A percentile compares a stretch with the other conserved stretches of the same genome.
Evolutionary conservation across 2,113 vertebrate species (phyloP).

Genomic region (Calypte anna): DNA sequence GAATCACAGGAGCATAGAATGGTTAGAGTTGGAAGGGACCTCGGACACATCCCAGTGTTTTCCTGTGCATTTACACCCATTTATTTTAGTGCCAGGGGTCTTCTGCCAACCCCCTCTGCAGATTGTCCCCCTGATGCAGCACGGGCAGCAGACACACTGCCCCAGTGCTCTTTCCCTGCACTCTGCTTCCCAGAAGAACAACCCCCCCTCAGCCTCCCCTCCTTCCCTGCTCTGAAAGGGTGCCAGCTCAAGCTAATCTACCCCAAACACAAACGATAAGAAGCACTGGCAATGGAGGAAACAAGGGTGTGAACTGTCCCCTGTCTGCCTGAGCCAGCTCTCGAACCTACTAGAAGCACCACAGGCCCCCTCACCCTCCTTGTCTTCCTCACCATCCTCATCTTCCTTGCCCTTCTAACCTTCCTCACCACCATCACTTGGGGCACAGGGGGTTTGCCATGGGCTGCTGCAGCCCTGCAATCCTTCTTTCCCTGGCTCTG

Average conservation of each 20-base stretch:
- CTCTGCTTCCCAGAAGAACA: neutral
- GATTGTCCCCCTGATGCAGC: rapidly evolving
- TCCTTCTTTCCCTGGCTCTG: neutral
- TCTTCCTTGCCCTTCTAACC: neutral
- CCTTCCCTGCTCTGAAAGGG: neutral
- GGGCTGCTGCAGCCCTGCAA: rapidly evolving
- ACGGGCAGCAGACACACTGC: neutral
- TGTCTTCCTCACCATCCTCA: neutral
- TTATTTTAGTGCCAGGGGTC: neutral
- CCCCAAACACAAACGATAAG: slow-evolving; percentile 48
- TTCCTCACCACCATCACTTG: neutral
- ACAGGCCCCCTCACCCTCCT: neutral
- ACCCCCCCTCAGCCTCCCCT: neutral
- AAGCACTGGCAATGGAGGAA: neutral
- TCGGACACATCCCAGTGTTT: neutral
- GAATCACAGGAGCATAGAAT: too few species aligned
- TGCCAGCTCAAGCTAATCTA: slow-evolving; percentile 39
- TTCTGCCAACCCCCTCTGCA: neutral
- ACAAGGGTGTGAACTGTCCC: neutral
- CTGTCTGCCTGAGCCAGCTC: neutral
- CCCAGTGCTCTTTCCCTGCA: neutral
- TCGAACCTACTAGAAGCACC: neutral
- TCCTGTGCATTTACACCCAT: neutral
- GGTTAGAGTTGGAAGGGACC: too few species aligned
- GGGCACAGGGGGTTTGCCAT: rapidly evolving